Percentiles rank a stretch among this genome's conserved stretches.
Evolutionary conservation across 2,888 invertebrate species (phyloP).

Genomic region (Ophion costatus): DNA sequence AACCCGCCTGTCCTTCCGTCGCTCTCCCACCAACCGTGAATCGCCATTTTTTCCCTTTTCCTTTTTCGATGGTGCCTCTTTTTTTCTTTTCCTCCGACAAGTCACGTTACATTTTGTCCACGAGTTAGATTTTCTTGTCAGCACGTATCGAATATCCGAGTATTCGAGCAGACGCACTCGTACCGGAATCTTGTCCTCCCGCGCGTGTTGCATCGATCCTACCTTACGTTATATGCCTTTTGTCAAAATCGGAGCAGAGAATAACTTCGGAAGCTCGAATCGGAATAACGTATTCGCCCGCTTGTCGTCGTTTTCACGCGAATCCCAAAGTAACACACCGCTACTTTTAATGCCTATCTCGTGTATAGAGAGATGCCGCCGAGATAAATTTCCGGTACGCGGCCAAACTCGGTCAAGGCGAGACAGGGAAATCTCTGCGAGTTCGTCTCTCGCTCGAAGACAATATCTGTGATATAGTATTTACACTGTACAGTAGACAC

Average conservation of each 20-base stretch:
- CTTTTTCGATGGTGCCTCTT: neutral
- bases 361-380: constrained; percentile 18
- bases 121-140: no score
- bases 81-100: no score
- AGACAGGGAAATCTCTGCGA: constrained; percentile 15
- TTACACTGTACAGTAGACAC: constrained; percentile 39
- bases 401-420: constrained; percentile 46
- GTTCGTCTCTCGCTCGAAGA: constrained; percentile 40
- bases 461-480: constrained; percentile 64
- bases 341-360: neutral
- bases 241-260: neutral
- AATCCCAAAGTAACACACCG: neutral
- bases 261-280: neutral
- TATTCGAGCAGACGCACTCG: no score
- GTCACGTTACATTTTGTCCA: no score
- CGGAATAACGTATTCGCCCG: neutral
- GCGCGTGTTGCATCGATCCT: no score
- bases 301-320: neutral
- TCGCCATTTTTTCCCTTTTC: no score
- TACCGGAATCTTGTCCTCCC: no score
- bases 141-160: no score
- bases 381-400: constrained; percentile 45
- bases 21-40: constrained; percentile 52
- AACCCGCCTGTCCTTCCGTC: constrained; percentile 69
- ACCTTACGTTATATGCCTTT: neutral